A percentile compares a stretch with the other conserved stretches of the same genome.
These are phyloP conservation scores for Apantesis nais DNA, from an alignment of 2,888 invertebrate species.

Conservation along the genomic window DNA sequence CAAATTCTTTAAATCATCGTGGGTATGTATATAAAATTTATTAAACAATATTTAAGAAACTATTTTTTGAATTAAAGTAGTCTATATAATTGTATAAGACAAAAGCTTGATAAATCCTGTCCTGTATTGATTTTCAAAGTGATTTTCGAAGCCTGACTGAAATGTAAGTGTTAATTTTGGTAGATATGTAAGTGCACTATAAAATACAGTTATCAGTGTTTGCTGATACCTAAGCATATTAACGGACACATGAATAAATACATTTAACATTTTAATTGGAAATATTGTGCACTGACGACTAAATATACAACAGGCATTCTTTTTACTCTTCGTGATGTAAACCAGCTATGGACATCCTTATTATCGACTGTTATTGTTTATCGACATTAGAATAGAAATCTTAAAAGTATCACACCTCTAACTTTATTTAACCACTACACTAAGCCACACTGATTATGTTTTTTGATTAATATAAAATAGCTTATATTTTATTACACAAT, in stretches of 20 bases:
- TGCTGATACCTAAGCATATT: not conserved
- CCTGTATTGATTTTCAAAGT: not conserved
- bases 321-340: not conserved
- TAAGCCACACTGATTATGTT: constrained; percentile 25
- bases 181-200: not conserved
- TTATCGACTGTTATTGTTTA: not conserved
- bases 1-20: not conserved
- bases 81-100: not conserved
- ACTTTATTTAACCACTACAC: constrained; percentile 8
- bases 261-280: not conserved
- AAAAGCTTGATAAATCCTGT: not conserved
- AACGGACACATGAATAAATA: not conserved
- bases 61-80: not conserved
- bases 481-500: constrained; percentile 1
- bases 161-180: not conserved
- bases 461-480: constrained; percentile 16
- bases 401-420: constrained; percentile 2
- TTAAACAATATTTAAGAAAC: not conserved
- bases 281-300: not conserved
- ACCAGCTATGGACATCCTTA: not conserved
- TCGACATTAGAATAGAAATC: not conserved
- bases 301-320: not conserved
- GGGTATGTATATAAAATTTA: not conserved
- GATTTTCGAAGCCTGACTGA: not conserved
- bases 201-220: not conserved